Evolutionary conservation across 2,113 vertebrate species (phyloP).

Genomic region (Orcinus orca): DNA sequence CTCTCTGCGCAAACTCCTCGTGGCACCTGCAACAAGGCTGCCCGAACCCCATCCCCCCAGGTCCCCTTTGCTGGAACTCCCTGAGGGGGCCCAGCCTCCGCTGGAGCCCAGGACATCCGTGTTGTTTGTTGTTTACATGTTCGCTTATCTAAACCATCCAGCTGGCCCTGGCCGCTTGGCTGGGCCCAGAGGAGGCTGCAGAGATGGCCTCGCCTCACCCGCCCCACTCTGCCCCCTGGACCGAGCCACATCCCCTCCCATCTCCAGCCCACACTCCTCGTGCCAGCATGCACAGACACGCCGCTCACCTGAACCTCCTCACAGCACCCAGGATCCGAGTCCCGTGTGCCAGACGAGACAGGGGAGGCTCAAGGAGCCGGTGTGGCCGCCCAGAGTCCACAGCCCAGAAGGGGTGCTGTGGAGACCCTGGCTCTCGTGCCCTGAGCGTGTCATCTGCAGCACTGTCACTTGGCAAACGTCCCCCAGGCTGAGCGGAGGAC

Average conservation of each 20-base stretch:
- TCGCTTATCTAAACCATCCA: slow-evolving; percentile 57
- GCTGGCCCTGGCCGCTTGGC: not conserved
- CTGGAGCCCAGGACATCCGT: not conserved
- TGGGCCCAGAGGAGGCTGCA: not conserved
- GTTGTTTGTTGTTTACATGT: not conserved
- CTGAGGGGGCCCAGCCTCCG: not conserved
- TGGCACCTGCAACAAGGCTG: not conserved
- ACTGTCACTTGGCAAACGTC: too few relatives aligned
- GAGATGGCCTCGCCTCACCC: not conserved
- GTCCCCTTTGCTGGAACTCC: not conserved
- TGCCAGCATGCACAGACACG: not conserved
- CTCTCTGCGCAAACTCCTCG: not conserved
- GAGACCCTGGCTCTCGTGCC: not conserved
- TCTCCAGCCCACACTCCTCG: not conserved
- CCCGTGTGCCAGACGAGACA: not conserved
- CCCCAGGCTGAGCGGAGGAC: not conserved
- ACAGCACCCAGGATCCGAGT: not conserved
- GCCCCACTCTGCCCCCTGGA: not conserved
- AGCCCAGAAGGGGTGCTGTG: too few relatives aligned
- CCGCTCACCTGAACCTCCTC: not conserved
- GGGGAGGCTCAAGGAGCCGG: not conserved
- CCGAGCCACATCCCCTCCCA: not conserved
- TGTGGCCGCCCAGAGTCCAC: not conserved
- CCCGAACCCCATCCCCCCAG: not conserved
- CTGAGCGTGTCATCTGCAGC: fast-evolving